phyloP scores from a whole-genome alignment of 1,140 invertebrate species.

The Drosophila willistoni region DNA sequence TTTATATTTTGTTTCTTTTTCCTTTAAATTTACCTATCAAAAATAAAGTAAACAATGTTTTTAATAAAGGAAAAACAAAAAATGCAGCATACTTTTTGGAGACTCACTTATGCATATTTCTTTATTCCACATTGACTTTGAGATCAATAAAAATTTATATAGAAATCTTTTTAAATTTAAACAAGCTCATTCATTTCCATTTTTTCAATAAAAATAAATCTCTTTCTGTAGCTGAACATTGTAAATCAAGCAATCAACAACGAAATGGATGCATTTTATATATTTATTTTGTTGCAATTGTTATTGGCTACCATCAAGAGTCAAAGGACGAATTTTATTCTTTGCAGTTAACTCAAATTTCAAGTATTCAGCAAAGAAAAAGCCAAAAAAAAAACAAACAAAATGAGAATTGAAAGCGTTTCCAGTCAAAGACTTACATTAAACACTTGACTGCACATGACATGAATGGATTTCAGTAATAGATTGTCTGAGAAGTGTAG shows the following conservation, averaged over 20 bases:
- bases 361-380: constrained; percentile 48
- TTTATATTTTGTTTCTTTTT: no score
- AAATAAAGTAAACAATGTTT: no score
- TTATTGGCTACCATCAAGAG: neutral
- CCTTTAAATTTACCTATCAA: no score
- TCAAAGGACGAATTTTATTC: constrained; percentile 17
- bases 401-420: neutral
- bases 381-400: constrained; percentile 8
- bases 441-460: constrained; percentile 55
- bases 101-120: neutral
- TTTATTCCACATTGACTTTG: neutral
- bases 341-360: constrained; percentile 38
- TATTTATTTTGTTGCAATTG: neutral
- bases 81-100: no score
- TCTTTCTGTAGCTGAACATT: neutral
- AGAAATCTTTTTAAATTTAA: neutral
- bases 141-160: no score
- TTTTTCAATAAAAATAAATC: neutral
- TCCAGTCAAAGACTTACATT: constrained; percentile 1
- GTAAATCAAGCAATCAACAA: neutral
- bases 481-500: constrained; percentile 3
- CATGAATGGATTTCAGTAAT: constrained; percentile 3
- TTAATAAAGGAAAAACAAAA: no score
- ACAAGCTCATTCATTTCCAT: neutral
- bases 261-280: no score